Conservation (phyloP, 2,888 invertebrate genomes). For the Reticulitermes lucifugus region DNA sequence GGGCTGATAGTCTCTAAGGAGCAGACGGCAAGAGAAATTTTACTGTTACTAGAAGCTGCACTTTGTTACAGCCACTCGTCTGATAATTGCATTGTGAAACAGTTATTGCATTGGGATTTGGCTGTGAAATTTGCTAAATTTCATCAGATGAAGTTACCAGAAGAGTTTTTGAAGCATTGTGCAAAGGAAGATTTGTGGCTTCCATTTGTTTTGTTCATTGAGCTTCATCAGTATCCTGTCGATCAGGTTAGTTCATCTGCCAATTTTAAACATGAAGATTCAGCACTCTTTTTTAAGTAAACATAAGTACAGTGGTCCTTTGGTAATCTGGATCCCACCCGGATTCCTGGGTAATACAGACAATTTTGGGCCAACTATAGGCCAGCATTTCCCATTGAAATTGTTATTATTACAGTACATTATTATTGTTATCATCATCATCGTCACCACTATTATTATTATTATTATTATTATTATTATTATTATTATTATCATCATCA, state of each 20-base stretch:
- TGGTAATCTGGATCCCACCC: too few relatives aligned
- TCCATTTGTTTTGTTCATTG: slow-evolving; percentile 75
- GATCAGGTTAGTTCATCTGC: slow-evolving; percentile 65
- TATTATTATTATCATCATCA: too few relatives aligned
- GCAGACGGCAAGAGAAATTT: slow-evolving; percentile 18
- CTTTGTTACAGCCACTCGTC: slow-evolving; percentile 5
- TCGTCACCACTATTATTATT: too few relatives aligned
- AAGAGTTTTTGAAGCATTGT: slow-evolving; percentile 70
- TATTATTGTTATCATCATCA: too few relatives aligned
- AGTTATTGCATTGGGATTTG: slow-evolving; percentile 69
- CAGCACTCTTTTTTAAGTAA: too few relatives aligned
- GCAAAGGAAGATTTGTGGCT: slow-evolving; percentile 76
- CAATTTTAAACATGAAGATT: too few relatives aligned
- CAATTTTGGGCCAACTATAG: too few relatives aligned
- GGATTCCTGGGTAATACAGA: too few relatives aligned
- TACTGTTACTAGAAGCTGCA: slow-evolving; percentile 45
- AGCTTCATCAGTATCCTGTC: slow-evolving; percentile 77
- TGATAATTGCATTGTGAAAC: background rate
- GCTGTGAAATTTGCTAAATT: slow-evolving; percentile 71
- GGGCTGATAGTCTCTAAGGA: slow-evolving; percentile 26
- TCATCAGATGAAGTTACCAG: slow-evolving; percentile 71
- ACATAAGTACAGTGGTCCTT: too few relatives aligned
- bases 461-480: too few relatives aligned
- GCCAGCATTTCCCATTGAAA: too few relatives aligned
- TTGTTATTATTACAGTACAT: too few relatives aligned